These are phyloP conservation scores for Thunnus albacares DNA, from an alignment of 2,797 vertebrate species.

Conservation along the genomic window DNA sequence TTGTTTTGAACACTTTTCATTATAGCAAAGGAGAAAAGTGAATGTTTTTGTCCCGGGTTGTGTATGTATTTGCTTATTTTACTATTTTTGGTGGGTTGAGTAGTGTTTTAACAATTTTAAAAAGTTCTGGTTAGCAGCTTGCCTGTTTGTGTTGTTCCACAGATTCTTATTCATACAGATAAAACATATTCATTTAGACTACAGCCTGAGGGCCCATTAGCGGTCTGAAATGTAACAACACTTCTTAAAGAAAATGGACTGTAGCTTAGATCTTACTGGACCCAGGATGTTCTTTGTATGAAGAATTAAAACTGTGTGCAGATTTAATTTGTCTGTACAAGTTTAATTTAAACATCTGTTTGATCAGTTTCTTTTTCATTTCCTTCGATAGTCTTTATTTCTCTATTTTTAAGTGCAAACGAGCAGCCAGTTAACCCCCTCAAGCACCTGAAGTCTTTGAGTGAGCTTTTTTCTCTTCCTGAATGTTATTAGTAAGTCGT, in stretches of 20 bases:
- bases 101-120: background rate
- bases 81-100: conserved; percentile 8
- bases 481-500: conserved; percentile 84
- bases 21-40: background rate
- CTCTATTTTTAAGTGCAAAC: conserved; percentile 62
- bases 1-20: background rate
- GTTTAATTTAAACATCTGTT: conserved; percentile 25
- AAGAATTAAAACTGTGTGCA: conserved; percentile 6
- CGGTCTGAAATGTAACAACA: conserved; percentile 23
- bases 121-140: too few relatives aligned
- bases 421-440: conserved; percentile 54
- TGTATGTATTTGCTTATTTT: conserved; percentile 27
- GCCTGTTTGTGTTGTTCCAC: background rate
- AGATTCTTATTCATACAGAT: conserved; percentile 2
- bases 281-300: background rate
- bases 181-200: background rate
- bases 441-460: conserved; percentile 66
- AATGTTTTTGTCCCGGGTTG: background rate
- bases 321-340: background rate
- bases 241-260: background rate
- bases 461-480: conserved; percentile 71
- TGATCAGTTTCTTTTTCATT: background rate
- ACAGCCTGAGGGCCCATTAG: conserved; percentile 32
- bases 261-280: background rate
- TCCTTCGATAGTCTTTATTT: conserved; percentile 19